Conservation (phyloP, 2,113 vertebrate species). For the Corythaeola cristata region DNA sequence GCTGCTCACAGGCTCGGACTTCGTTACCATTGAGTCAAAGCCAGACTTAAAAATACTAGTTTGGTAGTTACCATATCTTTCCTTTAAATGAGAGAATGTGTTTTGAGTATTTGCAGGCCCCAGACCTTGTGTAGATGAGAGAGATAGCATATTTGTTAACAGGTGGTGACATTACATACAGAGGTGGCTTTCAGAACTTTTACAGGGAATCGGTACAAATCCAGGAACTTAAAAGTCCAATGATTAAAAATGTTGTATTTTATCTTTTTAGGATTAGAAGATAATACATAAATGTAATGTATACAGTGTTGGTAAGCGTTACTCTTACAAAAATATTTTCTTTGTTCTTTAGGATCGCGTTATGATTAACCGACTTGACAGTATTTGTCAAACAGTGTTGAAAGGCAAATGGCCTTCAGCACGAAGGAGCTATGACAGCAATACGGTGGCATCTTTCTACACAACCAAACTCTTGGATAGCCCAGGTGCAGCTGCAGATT, state of each 20-base stretch:
- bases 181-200: not conserved
- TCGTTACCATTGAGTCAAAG: not conserved
- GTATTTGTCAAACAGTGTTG: slow-evolving; percentile 96
- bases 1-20: not conserved
- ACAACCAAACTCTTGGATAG: slow-evolving; percentile 96
- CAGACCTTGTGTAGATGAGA: not conserved
- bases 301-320: not conserved
- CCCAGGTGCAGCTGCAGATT: slow-evolving; percentile 77
- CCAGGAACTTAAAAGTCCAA: not conserved
- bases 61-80: not conserved
- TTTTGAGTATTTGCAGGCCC: not conserved
- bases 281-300: no score
- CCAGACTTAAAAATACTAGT: not conserved
- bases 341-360: slow-evolving; percentile 87
- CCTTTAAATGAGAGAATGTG: not conserved
- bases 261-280: not conserved
- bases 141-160: not conserved
- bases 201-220: not conserved
- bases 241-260: not conserved
- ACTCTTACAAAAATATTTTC: not conserved
- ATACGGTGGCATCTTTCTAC: slow-evolving; percentile 92
- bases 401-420: slow-evolving; percentile 96
- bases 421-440: slow-evolving; percentile 88
- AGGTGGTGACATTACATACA: not conserved
- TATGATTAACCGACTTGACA: slow-evolving; percentile 97